These are phyloP conservation scores for Drosophila pseudoananassae DNA, from an alignment of 1,140 invertebrate genomes.

Conservation along the genomic window DNA sequence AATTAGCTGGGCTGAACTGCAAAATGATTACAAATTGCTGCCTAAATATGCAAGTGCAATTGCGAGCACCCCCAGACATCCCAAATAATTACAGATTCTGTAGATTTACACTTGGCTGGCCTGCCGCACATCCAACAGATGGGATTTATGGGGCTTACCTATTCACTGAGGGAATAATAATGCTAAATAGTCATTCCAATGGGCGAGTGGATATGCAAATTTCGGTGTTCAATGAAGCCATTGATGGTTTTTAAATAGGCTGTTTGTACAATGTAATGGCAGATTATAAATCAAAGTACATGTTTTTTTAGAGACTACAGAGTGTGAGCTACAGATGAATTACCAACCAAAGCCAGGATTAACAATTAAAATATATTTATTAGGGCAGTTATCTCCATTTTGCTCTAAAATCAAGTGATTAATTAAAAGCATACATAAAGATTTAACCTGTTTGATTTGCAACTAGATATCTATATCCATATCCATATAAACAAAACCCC, in stretches of 20 bases:
- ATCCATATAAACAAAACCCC: background rate
- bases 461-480: background rate
- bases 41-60: constrained; percentile 11
- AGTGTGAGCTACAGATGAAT: too few species aligned
- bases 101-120: constrained; percentile 27
- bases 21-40: constrained; percentile 16
- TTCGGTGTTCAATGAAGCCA: constrained; percentile 4
- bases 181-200: constrained; percentile 19
- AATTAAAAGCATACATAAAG: constrained; percentile 5
- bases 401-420: background rate
- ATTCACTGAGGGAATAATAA: constrained; percentile 8
- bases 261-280: background rate
- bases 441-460: background rate
- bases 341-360: too few species aligned
- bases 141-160: constrained; percentile 25
- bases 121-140: constrained; percentile 9
- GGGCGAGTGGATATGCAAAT: constrained; percentile 18
- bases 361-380: too few species aligned
- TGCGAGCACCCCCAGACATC: background rate
- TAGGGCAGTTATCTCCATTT: background rate
- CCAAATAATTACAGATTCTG: constrained; percentile 15
- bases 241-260: background rate
- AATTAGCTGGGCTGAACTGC: constrained; percentile 1
- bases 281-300: constrained; percentile 1
- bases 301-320: background rate